phyloP scores from a whole-genome alignment of 1,140 invertebrate species.

The Lepidurus arcticus region DNA sequence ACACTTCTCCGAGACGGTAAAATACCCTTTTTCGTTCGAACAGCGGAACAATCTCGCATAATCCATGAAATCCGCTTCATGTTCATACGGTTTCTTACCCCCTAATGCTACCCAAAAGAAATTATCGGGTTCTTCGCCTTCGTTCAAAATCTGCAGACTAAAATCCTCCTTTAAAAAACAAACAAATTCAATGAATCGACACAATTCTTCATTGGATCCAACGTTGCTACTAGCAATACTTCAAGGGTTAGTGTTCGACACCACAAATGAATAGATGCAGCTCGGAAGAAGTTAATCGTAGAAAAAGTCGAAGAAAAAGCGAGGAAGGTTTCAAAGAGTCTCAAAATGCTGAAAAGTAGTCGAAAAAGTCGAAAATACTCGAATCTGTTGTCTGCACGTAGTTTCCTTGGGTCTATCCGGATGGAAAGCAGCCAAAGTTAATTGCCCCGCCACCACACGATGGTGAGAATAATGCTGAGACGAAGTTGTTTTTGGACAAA shows the following conservation, averaged over 20 bases:
- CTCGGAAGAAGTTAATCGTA: not conserved
- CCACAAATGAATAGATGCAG: constrained; percentile 11
- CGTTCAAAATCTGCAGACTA: constrained; percentile 77
- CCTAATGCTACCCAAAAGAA: constrained; percentile 97
- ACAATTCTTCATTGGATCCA: not conserved
- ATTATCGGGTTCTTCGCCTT: constrained; percentile 97
- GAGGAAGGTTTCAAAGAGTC: not conserved
- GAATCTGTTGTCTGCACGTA: constrained; percentile 23
- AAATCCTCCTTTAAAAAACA: constrained; percentile 59
- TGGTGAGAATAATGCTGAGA: constrained; percentile 9
- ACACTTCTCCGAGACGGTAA: constrained; percentile 98
- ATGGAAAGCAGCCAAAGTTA: constrained; percentile 23
- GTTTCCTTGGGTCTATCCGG: constrained; percentile 23
- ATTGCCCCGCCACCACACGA: constrained; percentile 21
- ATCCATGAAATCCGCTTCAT: constrained; percentile 85
- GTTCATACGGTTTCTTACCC: constrained; percentile 85
- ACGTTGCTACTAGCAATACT: not conserved
- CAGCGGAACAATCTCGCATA: constrained; percentile 93
- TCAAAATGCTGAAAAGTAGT: constrained; percentile 17
- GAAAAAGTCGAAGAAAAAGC: not conserved
- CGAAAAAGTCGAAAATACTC: not conserved
- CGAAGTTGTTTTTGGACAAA: not conserved
- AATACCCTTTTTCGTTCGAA: constrained; percentile 99
- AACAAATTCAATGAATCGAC: not conserved
- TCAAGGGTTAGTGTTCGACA: not conserved